Base-by-base conservation (phyloP, 2,113 vertebrate genomes). In the Otus sunia region DNA sequence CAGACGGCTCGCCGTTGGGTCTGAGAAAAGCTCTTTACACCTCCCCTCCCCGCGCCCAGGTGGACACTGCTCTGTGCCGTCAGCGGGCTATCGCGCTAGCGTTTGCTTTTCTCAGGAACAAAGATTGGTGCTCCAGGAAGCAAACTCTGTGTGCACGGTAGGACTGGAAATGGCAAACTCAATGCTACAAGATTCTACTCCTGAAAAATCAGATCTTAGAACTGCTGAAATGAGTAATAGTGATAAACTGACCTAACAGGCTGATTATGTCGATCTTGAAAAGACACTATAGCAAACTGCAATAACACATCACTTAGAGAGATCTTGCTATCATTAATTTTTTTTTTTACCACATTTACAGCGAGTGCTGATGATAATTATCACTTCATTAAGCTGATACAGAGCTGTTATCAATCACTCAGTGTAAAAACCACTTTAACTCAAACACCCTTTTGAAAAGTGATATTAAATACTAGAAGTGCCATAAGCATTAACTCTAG, bases 261-360 rank as follows among this genome's bases (percentile, higher is more conserved):
- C 49, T 32, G 20, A 23, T 78, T 62, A 7, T 34, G 18, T 25
- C 56, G 59, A 34, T 56, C 67, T 32, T 21, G 72, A 43, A 25
- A 73, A 76, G 52, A 20, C 26, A 7, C 41, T 37, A 6, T 4
- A 88, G 59, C 15, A 34, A n/a, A 52, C 82, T 72, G 26, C 58
- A 82, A 13, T 76, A 73, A 83, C 80, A 3, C 21, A 49, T 50
- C 37, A 83, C 60, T 71, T 29, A 58, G 17, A 89, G 22, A 75
- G 79, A 82, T n/a, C 58, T 43, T 74, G 58, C 73, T 88, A 37
- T 59, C 17, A 8, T 34, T 92, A 66, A 20, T 49, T 82, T 36
- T 86, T 76, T 45, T 90, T 77, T 85, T 96, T 79, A 68, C 13
- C 93, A 86, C 90, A 88, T 94, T 88, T 89, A 52, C 77, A 91